Conservation (phyloP, 1,140 invertebrate genomes). For the Brachystomella parvula region DNA sequence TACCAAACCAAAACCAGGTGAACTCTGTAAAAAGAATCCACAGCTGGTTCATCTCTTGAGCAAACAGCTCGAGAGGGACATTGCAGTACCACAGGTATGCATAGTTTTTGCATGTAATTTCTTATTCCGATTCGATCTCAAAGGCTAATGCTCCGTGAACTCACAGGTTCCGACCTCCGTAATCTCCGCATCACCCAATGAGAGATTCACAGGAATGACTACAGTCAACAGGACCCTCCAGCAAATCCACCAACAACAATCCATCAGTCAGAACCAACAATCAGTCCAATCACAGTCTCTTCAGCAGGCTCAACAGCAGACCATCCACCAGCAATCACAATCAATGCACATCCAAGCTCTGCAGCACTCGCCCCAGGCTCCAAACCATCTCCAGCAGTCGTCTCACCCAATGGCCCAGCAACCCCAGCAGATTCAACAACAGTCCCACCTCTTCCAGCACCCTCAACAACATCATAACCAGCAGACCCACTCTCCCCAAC, state of each 20-base stretch:
- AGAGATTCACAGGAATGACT: constrained; percentile 47
- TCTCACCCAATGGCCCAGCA: constrained; percentile 16
- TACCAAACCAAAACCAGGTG: constrained; percentile 22
- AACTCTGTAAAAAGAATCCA: constrained; percentile 66
- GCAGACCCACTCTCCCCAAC: constrained; percentile 47
- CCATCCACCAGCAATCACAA: constrained; percentile 21
- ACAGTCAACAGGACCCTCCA: constrained; percentile 15
- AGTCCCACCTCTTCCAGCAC: constrained; percentile 21
- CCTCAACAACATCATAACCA: constrained; percentile 31
- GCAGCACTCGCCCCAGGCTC: constrained; percentile 20
- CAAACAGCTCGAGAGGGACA: constrained; percentile 63
- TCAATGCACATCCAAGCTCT: constrained; percentile 13
- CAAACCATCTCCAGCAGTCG: constrained; percentile 19
- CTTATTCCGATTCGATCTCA: no score
- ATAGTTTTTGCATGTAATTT: constrained; percentile 13
- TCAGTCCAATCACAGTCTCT: constrained; percentile 11
- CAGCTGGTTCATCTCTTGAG: constrained; percentile 75
- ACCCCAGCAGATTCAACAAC: constrained; percentile 25
- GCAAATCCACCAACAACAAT: constrained; percentile 20
- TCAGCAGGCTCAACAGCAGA: constrained; percentile 15
- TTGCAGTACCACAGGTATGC: constrained; percentile 46
- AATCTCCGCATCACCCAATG: constrained; percentile 58
- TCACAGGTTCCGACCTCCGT: constrained; percentile 52
- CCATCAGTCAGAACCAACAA: constrained; percentile 17
- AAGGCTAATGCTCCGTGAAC: no score